Conservation (phyloP, 1,140 invertebrate genomes). For the Pantala flavescens region DNA sequence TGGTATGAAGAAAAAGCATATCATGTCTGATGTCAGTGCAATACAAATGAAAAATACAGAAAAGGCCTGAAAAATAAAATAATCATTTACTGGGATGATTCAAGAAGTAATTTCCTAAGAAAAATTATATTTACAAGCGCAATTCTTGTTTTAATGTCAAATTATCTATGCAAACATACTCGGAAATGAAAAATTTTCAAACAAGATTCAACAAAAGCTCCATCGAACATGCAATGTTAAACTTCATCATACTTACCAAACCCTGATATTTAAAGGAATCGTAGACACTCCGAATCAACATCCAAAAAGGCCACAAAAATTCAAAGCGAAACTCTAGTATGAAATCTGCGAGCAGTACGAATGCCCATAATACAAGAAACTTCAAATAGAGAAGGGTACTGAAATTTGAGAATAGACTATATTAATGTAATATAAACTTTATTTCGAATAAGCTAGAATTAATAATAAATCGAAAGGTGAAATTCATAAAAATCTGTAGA, state of each 20-base stretch:
- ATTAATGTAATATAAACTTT: too few relatives aligned
- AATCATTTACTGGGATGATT: neutral
- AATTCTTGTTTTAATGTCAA: constrained; percentile 15
- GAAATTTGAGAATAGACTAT: constrained; percentile 30
- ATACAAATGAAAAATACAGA: constrained; percentile 97
- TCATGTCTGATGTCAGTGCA: constrained; percentile 94
- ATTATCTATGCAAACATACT: too few relatives aligned
- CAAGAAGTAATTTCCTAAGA: constrained; percentile 1
- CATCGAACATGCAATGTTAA: too few relatives aligned
- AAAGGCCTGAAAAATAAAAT: constrained; percentile 71
- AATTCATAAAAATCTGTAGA: too few relatives aligned
- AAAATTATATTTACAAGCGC: constrained; percentile 15
- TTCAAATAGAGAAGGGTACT: constrained; percentile 93
- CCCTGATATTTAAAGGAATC: constrained; percentile 99
- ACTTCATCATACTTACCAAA: constrained; percentile 61
- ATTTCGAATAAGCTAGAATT: too few relatives aligned
- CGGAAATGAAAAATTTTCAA: too few relatives aligned
- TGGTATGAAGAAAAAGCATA: constrained; percentile 98
- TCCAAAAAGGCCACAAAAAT: constrained; percentile 98
- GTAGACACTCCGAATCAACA: constrained; percentile 89
- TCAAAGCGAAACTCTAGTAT: constrained; percentile 98
- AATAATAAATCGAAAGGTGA: too few relatives aligned
- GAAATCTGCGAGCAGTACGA: constrained; percentile 92
- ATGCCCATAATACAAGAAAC: constrained; percentile 89
- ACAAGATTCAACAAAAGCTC: too few relatives aligned